Conservation (phyloP, 2,888 invertebrate species). For the Agriopis aurantiaria region DNA sequence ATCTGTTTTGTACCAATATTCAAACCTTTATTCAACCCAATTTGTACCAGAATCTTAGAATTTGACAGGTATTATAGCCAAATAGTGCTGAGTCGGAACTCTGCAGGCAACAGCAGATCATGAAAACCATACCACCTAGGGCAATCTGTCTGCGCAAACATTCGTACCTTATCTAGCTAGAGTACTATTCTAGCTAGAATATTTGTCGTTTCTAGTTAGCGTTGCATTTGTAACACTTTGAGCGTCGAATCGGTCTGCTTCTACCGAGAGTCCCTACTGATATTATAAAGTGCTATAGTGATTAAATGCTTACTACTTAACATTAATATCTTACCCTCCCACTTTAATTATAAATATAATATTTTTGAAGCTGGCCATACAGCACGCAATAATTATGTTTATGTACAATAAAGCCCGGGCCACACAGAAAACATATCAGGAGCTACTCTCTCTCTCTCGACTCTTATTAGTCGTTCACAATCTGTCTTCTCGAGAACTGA, state of each 20-base stretch:
- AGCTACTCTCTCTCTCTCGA: slow-evolving; percentile 1
- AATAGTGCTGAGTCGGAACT: too few species aligned
- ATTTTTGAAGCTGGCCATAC: slow-evolving; percentile 62
- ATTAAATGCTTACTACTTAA: slow-evolving; percentile 30
- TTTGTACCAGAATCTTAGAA: too few species aligned
- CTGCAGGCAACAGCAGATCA: too few species aligned
- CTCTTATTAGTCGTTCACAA: background rate
- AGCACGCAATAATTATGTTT: slow-evolving; percentile 46
- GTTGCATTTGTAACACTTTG: too few species aligned
- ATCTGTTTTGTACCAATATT: too few species aligned
- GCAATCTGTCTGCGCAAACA: too few species aligned
- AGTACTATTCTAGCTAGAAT: background rate
- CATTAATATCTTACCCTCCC: slow-evolving; percentile 41
- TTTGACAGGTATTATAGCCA: too few species aligned
- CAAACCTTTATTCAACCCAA: too few species aligned
- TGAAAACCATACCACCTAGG: too few species aligned
- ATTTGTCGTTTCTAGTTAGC: background rate
- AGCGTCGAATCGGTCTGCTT: background rate
- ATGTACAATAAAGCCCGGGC: slow-evolving; percentile 43
- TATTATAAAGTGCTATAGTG: slow-evolving; percentile 11
- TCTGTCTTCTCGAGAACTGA: background rate
- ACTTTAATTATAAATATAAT: slow-evolving; percentile 45
- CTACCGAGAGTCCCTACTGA: background rate
- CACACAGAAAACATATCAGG: background rate
- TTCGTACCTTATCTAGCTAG: too few species aligned